phyloP scores from a whole-genome alignment of 2,888 invertebrate genomes.

The Mantis religiosa region DNA sequence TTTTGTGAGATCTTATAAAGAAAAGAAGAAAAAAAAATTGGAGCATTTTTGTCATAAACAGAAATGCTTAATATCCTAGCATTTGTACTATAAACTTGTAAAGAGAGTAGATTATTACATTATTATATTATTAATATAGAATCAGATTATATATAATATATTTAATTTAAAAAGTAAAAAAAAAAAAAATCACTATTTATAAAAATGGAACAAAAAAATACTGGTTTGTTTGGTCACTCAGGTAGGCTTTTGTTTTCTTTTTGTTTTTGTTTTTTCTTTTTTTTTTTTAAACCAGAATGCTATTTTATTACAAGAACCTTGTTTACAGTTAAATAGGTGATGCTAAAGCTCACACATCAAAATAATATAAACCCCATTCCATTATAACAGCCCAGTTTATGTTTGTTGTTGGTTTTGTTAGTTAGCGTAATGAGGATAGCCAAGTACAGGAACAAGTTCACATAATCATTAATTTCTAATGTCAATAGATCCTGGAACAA shows the following conservation, averaged over 20 bases:
- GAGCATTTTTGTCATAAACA: constrained; percentile 14
- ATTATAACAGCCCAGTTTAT: background rate
- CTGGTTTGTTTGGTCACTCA: constrained; percentile 16
- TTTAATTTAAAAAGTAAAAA: constrained; percentile 27
- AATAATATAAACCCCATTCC: background rate
- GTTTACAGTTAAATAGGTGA: background rate
- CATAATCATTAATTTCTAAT: background rate
- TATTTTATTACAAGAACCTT: constrained; percentile 7
- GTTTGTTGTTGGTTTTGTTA: background rate
- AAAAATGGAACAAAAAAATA: constrained; percentile 20
- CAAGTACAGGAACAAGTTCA: background rate
- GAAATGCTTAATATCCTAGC: constrained; percentile 20
- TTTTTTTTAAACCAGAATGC: background rate
- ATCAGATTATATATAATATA: constrained; percentile 29
- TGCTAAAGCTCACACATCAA: background rate
- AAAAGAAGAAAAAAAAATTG: background rate
- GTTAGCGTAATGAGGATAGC: background rate
- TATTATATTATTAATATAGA: constrained; percentile 26
- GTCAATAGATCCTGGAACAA: background rate
- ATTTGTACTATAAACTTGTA: constrained; percentile 25
- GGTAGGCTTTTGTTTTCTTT: constrained; percentile 12
- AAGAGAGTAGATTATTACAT: constrained; percentile 24
- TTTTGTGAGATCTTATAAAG: constrained; percentile 14
- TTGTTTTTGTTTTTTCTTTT: background rate
- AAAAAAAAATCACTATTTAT: constrained; percentile 17